Conservation (phyloP, 2,797 vertebrate genomes). For the Pipistrellus kuhlii region DNA sequence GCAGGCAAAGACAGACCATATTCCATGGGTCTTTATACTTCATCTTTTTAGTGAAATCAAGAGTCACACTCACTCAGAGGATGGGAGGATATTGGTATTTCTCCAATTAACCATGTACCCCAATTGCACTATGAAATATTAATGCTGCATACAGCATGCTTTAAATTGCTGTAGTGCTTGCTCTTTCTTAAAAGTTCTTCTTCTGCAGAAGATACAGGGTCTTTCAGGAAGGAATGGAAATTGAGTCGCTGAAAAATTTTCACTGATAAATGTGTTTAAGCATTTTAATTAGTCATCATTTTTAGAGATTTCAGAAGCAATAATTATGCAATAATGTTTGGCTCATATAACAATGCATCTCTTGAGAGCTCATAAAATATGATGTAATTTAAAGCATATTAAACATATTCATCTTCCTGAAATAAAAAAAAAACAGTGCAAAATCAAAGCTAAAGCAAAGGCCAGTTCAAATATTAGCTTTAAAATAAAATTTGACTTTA, state of each 20-base stretch:
- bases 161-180: background rate
- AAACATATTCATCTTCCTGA: constrained; percentile 80
- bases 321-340: constrained; percentile 81
- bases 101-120: background rate
- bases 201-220: background rate
- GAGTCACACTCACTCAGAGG: background rate
- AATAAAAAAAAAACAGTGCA: constrained; percentile 46
- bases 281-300: constrained; percentile 80
- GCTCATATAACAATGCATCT: constrained; percentile 68
- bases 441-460: constrained; percentile 60
- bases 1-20: background rate
- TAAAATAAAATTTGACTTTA: constrained; percentile 62
- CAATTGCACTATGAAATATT: constrained; percentile 26
- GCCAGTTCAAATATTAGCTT: constrained; percentile 60
- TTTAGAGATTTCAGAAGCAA: constrained; percentile 65
- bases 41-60: background rate
- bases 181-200: constrained; percentile 52
- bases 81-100: background rate
- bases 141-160: constrained; percentile 22
- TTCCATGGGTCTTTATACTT: background rate
- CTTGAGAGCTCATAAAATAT: constrained; percentile 78
- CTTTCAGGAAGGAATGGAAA: constrained; percentile 48
- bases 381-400: constrained; percentile 82
- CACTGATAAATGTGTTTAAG: constrained; percentile 70
- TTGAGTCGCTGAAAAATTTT: constrained; percentile 32